phyloP scores from a whole-genome alignment of 2,113 vertebrate species.

The Toxostoma redivivum region DNA sequence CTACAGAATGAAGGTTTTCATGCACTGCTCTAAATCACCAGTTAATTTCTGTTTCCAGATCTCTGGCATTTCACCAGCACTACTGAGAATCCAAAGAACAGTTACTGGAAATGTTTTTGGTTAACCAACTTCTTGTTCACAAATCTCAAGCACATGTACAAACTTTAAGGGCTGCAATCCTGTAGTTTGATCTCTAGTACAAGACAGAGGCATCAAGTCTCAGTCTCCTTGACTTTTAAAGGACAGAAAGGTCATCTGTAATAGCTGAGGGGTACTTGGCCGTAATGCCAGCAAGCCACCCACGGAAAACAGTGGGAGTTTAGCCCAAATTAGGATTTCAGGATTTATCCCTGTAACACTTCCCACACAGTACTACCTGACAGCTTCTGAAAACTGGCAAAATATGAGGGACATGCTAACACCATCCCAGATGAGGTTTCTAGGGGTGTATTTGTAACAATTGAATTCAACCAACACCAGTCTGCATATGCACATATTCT shows the following conservation, averaged over 20 bases:
- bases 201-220: not conserved
- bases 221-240: not conserved
- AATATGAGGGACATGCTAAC: not conserved
- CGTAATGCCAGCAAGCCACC: not conserved
- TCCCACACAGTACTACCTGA: slow-evolving; percentile 37
- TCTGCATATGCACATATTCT: not conserved
- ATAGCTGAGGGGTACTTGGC: not conserved
- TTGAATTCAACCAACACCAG: not conserved
- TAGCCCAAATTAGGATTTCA: not conserved
- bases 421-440: not conserved
- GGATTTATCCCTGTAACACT: not conserved
- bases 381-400: not conserved
- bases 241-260: not conserved
- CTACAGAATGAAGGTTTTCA: not conserved
- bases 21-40: not conserved
- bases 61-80: not conserved
- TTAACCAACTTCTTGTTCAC: not conserved
- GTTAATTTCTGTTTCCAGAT: not conserved
- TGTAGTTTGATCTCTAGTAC: not conserved
- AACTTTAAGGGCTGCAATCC: not conserved
- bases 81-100: not conserved
- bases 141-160: not conserved
- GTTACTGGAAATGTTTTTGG: not conserved
- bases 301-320: slow-evolving; percentile 6
- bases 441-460: not conserved